Percentiles rank a stretch among this genome's conserved stretches.
phyloP scores from a whole-genome alignment of 37 sponge, comb jelly and placozoan genomes.

The Tethya wilhelma region DNA sequence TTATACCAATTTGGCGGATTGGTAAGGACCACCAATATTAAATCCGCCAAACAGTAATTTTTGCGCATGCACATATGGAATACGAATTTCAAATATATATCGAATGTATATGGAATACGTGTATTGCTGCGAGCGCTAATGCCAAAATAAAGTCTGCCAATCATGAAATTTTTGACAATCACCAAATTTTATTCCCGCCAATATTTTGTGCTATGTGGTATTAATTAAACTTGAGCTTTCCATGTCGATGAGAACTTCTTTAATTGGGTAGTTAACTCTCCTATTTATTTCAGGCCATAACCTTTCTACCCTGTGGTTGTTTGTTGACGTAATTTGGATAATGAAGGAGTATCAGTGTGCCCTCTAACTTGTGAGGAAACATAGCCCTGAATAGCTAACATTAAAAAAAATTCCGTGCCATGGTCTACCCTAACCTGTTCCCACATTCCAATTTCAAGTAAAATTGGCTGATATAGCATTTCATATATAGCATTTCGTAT shows the following conservation, averaged over 20 bases:
- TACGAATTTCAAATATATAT: too few species aligned
- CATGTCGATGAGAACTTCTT: constrained; percentile 18
- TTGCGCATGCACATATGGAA: too few species aligned
- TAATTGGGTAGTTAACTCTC: constrained; percentile 60
- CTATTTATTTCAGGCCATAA: constrained; percentile 58
- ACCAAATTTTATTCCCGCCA: too few species aligned
- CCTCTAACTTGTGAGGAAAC: constrained; percentile 13
- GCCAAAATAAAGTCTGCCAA: too few species aligned
- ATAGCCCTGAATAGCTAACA: constrained; percentile 45
- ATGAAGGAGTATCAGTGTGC: constrained; percentile 5
- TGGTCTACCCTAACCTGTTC: too few species aligned
- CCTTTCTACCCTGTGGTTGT: constrained; percentile 50
- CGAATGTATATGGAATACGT: too few species aligned
- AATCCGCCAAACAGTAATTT: too few species aligned
- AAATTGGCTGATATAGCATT: constrained; percentile 28
- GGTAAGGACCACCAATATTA: too few species aligned
- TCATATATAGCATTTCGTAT: constrained; percentile 59
- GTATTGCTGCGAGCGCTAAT: too few species aligned
- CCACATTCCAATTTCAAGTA: constrained; percentile 70
- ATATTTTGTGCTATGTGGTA: too few species aligned
- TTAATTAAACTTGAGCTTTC: constrained; percentile 12
- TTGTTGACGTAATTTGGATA: constrained; percentile 18
- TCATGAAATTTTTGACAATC: too few species aligned
- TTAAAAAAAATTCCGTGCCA: constrained; percentile 62
- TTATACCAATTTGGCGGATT: too few species aligned